Conservation (phyloP, 2,888 invertebrate species). For the Dyspetes luteomarginatus region DNA sequence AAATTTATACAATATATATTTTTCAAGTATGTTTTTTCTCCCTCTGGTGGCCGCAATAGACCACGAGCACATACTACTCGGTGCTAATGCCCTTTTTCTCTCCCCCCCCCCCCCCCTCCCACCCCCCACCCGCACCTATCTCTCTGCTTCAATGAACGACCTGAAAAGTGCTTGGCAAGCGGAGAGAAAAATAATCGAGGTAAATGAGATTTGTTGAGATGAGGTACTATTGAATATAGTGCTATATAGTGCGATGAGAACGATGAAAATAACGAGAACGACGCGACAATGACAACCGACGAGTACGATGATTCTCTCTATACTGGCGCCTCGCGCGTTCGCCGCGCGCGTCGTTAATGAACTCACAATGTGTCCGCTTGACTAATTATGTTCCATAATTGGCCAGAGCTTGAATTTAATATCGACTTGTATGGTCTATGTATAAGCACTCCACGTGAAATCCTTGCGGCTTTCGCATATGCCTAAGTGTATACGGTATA, state of each 20-base stretch:
- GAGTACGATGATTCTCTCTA: not conserved
- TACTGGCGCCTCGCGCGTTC: not conserved
- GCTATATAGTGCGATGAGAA: no score
- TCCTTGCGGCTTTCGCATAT: slow-evolving; percentile 25
- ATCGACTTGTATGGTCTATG: slow-evolving; percentile 51
- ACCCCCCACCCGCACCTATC: not conserved
- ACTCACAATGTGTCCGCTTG: slow-evolving; percentile 58
- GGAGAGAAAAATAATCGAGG: not conserved
- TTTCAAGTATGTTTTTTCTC: not conserved
- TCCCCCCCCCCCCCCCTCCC: not conserved
- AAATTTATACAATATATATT: no score
- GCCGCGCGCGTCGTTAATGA: slow-evolving; percentile 41
- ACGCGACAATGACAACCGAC: no score
- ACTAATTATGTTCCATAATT: slow-evolving; percentile 60
- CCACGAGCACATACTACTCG: not conserved
- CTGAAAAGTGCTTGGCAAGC: slow-evolving; percentile 40
- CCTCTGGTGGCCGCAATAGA: not conserved
- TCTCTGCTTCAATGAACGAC: slow-evolving; percentile 18
- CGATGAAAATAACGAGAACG: not conserved
- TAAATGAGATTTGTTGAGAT: no score
- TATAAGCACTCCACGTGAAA: slow-evolving; percentile 24
- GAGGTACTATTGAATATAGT: no score
- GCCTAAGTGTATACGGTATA: not conserved
- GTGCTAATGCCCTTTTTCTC: slow-evolving; percentile 1
- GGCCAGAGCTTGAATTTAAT: slow-evolving; percentile 52